A percentile compares a stretch with the other conserved stretches of the same genome.
phyloP scores from a whole-genome alignment of 2,888 invertebrate genomes.

The Eretmocerus hayati region DNA sequence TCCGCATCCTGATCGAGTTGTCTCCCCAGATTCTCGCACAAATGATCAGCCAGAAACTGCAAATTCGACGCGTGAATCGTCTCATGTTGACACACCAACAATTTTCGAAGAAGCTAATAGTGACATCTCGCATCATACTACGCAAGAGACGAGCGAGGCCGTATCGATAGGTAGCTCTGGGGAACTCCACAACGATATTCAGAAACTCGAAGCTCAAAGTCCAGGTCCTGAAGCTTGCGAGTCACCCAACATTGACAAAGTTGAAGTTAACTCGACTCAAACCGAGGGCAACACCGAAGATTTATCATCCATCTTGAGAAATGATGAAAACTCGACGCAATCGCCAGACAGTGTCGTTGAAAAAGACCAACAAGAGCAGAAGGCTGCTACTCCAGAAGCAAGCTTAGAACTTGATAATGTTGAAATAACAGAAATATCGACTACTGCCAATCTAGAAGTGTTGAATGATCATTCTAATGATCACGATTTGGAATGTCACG shows the following conservation, averaged over 20 bases:
- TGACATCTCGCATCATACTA: constrained; percentile 37
- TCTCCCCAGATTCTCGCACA: constrained; percentile 51
- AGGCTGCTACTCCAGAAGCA: too few species aligned
- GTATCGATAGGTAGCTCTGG: constrained; percentile 52
- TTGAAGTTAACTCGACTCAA: constrained; percentile 11
- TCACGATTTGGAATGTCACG: too few species aligned
- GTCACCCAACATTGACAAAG: constrained; percentile 19
- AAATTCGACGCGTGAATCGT: constrained; percentile 29
- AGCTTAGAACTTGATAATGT: too few species aligned
- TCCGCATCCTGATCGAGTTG: constrained; percentile 46
- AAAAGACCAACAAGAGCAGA: too few species aligned
- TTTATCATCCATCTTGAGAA: constrained; percentile 15
- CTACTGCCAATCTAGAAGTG: too few species aligned
- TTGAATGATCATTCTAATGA: too few species aligned
- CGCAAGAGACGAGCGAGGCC: constrained; percentile 47
- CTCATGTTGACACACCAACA: constrained; percentile 38
- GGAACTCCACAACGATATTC: constrained; percentile 58
- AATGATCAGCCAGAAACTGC: constrained; percentile 44
- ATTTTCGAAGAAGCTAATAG: constrained; percentile 39
- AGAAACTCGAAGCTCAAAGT: constrained; percentile 50
- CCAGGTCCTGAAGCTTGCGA: constrained; percentile 29
- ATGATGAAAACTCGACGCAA: constrained; percentile 13
- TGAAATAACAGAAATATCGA: too few species aligned
- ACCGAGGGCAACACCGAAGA: constrained; percentile 25
- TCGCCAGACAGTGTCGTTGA: constrained; percentile 5